Evolutionary conservation across 2,113 vertebrate genomes (phyloP).

Genomic region (Clupea harengus): DNA sequence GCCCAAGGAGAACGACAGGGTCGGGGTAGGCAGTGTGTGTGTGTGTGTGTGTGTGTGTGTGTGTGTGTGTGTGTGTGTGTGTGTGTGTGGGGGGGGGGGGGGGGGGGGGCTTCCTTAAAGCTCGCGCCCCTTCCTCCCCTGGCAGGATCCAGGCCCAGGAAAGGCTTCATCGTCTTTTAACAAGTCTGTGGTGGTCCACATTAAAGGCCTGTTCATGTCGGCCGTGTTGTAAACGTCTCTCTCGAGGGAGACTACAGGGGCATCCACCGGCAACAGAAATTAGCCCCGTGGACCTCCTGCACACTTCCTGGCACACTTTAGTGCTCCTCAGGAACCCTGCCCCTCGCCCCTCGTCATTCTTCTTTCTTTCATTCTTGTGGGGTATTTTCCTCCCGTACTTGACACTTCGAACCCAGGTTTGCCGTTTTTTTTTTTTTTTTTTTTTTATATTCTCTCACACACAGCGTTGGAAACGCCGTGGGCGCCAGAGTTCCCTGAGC

Average conservation of each 20-base stretch:
- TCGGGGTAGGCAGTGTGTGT: not conserved
- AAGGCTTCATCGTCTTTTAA: constrained; percentile 44
- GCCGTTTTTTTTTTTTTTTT: not conserved
- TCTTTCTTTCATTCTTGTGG: not conserved
- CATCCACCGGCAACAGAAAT: constrained; percentile 43
- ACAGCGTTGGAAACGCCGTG: constrained; percentile 27
- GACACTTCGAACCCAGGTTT: constrained; percentile 26
- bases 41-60: no score
- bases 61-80: no score
- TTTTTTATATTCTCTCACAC: not conserved
- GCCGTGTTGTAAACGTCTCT: constrained; percentile 47
- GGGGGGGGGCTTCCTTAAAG: constrained; percentile 56
- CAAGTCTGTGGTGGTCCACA: constrained; percentile 46
- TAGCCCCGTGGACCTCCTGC: constrained; percentile 48
- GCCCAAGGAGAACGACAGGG: not conserved
- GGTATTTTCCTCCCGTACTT: constrained; percentile 16
- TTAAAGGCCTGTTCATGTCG: constrained; percentile 39
- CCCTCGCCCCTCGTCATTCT: not conserved
- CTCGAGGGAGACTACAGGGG: constrained; percentile 33
- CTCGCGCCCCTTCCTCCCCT: constrained; percentile 20
- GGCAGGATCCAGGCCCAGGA: constrained; percentile 29
- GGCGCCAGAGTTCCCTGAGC: constrained; percentile 23
- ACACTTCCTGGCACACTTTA: constrained; percentile 52
- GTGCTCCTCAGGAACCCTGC: constrained; percentile 17
- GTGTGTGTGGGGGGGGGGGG: not conserved